Evolutionary conservation across 1,140 invertebrate species (phyloP).

Genomic region (Pantala flavescens): DNA sequence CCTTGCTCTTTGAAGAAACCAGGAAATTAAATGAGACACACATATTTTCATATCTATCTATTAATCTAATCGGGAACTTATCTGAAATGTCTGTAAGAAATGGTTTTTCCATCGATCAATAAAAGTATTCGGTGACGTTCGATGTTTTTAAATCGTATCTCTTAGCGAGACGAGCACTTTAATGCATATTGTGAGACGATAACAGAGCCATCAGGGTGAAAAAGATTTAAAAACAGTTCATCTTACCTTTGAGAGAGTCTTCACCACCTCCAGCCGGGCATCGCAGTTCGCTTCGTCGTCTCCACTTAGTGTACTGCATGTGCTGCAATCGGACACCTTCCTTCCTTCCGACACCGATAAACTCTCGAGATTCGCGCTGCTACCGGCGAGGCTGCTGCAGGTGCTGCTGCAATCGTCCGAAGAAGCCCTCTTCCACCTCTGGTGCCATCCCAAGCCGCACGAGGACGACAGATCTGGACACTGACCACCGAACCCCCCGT

Average conservation of each 20-base stretch:
- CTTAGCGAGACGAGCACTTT: too few relatives aligned
- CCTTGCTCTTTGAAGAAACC: too few relatives aligned
- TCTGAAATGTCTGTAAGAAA: too few relatives aligned
- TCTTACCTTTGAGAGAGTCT: slow-evolving; percentile 17
- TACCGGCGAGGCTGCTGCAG: slow-evolving; percentile 27
- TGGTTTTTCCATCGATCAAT: too few relatives aligned
- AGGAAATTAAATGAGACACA: too few relatives aligned
- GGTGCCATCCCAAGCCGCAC: neutral
- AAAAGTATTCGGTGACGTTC: too few relatives aligned
- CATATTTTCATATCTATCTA: too few relatives aligned
- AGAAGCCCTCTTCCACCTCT: neutral
- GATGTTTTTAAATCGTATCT: too few relatives aligned
- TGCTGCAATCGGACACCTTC: slow-evolving; percentile 52
- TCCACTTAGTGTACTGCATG: slow-evolving; percentile 50
- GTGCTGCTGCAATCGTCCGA: slow-evolving; percentile 18
- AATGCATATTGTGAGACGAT: too few relatives aligned
- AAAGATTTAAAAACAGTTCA: too few relatives aligned
- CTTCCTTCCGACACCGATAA: slow-evolving; percentile 39
- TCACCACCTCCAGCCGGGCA: slow-evolving; percentile 27
- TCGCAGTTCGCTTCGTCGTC: slow-evolving; percentile 46
- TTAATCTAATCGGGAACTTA: too few relatives aligned
- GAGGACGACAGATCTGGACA: neutral
- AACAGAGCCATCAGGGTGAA: too few relatives aligned
- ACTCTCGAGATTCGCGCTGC: slow-evolving; percentile 44
- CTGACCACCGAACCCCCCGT: neutral